Conservation (phyloP, 1,140 invertebrate species). For the Aplysia californica region DNA sequence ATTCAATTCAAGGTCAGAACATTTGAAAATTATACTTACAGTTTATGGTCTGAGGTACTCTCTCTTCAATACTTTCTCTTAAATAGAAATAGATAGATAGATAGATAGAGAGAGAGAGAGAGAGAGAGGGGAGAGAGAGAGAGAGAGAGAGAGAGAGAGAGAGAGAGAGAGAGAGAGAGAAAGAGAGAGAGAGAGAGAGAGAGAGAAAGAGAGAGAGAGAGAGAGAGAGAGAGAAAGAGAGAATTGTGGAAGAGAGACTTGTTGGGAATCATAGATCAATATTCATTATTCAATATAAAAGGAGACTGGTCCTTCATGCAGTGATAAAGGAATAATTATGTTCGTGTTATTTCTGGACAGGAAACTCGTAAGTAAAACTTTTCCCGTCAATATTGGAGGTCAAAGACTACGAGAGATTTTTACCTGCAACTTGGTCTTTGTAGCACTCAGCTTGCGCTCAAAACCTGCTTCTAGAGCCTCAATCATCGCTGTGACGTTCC, state of each 20-base stretch:
- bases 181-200: background rate
- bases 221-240: background rate
- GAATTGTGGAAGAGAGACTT: background rate
- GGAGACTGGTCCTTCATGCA: background rate
- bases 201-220: slow-evolving; percentile 9
- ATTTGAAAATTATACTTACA: too few relatives aligned
- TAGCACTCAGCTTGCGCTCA: too few relatives aligned
- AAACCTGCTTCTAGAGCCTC: too few relatives aligned
- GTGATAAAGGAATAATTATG: background rate
- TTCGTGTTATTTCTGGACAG: background rate
- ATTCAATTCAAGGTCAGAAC: too few relatives aligned
- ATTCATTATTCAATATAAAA: background rate
- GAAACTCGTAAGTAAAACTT: too few relatives aligned
- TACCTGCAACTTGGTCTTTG: too few relatives aligned
- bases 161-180: background rate
- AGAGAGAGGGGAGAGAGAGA: background rate
- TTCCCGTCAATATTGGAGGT: too few relatives aligned
- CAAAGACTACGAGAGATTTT: too few relatives aligned
- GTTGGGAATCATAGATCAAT: background rate
- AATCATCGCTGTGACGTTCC: too few relatives aligned
- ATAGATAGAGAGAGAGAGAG: background rate
- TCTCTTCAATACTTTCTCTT: too few relatives aligned
- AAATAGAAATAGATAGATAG: too few relatives aligned
- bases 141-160: background rate
- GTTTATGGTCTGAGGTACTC: too few relatives aligned